Base-by-base conservation (phyloP, 2,113 vertebrate species). In the Orycteropus afer region DNA sequence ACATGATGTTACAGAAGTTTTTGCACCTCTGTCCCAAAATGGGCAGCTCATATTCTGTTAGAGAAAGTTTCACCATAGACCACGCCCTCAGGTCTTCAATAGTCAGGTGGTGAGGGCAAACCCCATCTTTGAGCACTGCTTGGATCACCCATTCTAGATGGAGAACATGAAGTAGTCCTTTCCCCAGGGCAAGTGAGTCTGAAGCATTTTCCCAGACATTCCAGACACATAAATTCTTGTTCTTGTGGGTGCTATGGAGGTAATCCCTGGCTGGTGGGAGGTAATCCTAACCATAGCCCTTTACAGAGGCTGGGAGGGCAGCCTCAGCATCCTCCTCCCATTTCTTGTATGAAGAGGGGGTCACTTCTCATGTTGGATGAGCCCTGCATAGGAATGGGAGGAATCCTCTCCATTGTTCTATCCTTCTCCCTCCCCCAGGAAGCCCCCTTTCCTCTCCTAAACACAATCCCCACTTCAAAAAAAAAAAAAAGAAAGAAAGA, bases 401-500 rank as follows among this genome's bases (percentile, higher is more conserved):
- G 12, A 45, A 7, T 32, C 15, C n/a, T 88, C 67, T 67, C 40
- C 17, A 45, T 15, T 5, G 7, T 42, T 82, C 34, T 67, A 37
- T 78, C 59, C 57, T 51, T 37, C 4, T 25, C 67, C 12, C 3
- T 34, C 12, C 37, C 57, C 9, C 1, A 49, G 49, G 90, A 78
- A 69, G 25, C 2, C n/a, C 32, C 74, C 53, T 49, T 74, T 88
- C 77, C 69, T 86, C 55, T 86, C n/a, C 77, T 65, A 51, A 91
- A 63, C 20, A 47, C 14, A 57, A 85, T 37, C 51, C 13, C 45
- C n/a, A 9, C 51, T 83, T 12, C 32, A 59, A 61, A n/a, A 17
- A 18, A 47, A n/a, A n/a, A n/a, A n/a, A 12, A 37, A 29, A 32
- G 22, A 20, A 29, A 32, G 23, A 2, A n/a, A n/a, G n/a, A n/a